phyloP scores from a whole-genome alignment of 1,140 invertebrate genomes.

The Diabrotica virgifera region DNA sequence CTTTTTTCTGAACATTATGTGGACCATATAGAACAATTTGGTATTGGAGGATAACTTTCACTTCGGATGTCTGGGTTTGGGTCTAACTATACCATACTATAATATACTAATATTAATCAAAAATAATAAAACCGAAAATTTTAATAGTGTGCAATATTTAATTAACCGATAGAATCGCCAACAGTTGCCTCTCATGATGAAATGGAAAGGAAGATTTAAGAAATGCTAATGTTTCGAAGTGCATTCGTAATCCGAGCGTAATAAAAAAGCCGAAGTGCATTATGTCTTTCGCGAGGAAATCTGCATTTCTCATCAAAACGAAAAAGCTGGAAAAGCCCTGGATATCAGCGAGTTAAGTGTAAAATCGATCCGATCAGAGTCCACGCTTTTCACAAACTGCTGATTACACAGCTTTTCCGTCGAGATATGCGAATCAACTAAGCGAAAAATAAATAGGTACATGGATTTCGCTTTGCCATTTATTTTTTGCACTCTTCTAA shows the following conservation, averaged over 20 bases:
- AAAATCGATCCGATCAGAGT: conserved; percentile 23
- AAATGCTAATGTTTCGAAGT: conserved; percentile 6
- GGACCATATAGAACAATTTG: too few species aligned
- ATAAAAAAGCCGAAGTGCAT: conserved; percentile 19
- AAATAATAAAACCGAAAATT: too few species aligned
- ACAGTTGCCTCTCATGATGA: too few species aligned
- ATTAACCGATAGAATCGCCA: too few species aligned
- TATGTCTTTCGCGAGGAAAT: conserved; percentile 20
- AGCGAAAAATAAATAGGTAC: conserved; percentile 20
- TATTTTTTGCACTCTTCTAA: conserved; percentile 9
- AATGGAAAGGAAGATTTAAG: neutral
- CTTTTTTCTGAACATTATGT: too few species aligned
- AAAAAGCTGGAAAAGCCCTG: conserved; percentile 24
- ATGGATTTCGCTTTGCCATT: conserved; percentile 13
- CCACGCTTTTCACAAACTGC: conserved; percentile 20
- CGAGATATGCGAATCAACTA: conserved; percentile 16
- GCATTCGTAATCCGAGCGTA: conserved; percentile 5
- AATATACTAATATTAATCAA: too few species aligned
- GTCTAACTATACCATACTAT: too few species aligned
- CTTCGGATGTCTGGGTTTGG: too few species aligned
- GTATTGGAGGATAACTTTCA: too few species aligned
- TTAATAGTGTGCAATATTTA: too few species aligned
- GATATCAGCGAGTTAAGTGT: conserved; percentile 27
- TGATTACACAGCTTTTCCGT: conserved; percentile 22
- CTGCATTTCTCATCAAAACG: conserved; percentile 25